These are phyloP conservation scores for Ceratosolen solmsi DNA, from an alignment of 1,140 invertebrate species.

Conservation along the genomic window DNA sequence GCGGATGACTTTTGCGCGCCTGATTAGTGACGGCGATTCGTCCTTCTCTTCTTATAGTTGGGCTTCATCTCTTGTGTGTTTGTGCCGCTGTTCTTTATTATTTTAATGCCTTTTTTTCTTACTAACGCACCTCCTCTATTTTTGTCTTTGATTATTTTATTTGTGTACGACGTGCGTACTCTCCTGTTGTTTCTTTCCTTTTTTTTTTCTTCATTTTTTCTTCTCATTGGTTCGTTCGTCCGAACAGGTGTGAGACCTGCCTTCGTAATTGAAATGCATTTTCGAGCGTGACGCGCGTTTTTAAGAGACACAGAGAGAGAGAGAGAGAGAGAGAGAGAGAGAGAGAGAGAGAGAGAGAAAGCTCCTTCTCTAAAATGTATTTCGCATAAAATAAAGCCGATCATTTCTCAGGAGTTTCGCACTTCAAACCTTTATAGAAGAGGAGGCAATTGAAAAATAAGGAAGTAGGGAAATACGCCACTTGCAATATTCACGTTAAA, in stretches of 20 bases:
- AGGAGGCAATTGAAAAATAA: not conserved
- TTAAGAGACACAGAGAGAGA: not conserved
- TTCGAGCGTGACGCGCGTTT: conserved; percentile 11
- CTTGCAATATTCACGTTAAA: too few species aligned
- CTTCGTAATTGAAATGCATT: conserved; percentile 28
- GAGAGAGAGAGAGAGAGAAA: not conserved
- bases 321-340: not conserved
- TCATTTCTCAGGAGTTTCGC: not conserved
- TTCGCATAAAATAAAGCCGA: not conserved
- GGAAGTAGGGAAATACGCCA: too few species aligned
- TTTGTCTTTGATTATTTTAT: conserved; percentile 2
- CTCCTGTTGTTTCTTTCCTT: not conserved
- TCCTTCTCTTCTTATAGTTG: conserved; percentile 9
- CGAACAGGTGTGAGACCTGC: not conserved
- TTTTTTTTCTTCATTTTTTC: not conserved
- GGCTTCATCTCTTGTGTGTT: not conserved
- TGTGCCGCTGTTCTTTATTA: conserved; percentile 14
- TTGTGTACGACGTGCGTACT: not conserved
- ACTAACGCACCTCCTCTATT: not conserved
- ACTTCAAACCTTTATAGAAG: not conserved
- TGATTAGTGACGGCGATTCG: conserved; percentile 39
- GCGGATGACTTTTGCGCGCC: conserved; percentile 39
- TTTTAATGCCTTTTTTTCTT: conserved; percentile 34
- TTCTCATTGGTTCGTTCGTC: not conserved
- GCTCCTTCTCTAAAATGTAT: not conserved